A percentile compares a stretch with the other conserved stretches of the same genome.
phyloP scores from a whole-genome alignment of 2,888 invertebrate species.

The Melanostoma mellinum region DNA sequence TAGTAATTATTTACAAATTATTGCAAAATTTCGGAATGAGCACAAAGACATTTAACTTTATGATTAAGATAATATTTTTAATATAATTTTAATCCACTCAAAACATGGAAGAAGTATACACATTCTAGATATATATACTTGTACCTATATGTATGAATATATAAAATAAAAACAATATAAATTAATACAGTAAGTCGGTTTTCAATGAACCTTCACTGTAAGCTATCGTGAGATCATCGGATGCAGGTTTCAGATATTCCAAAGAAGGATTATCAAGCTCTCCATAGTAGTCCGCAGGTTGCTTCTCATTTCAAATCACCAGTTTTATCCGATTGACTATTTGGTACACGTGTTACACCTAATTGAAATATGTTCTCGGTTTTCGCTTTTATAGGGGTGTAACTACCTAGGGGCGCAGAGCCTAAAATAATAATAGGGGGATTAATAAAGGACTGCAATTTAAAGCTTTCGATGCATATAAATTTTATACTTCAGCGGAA shows the following conservation, averaged over 20 bases:
- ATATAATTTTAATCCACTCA: background rate
- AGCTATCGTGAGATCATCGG: conserved; percentile 80
- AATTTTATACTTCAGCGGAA: conserved; percentile 11
- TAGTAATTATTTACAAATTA: conserved; percentile 61
- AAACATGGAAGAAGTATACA: no score
- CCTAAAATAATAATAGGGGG: conserved; percentile 76
- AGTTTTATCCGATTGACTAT: conserved; percentile 41
- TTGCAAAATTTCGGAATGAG: conserved; percentile 52
- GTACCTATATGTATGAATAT: background rate
- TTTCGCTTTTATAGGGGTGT: conserved; percentile 91
- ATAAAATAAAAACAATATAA: conserved; percentile 1
- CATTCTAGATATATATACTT: no score
- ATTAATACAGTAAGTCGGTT: conserved; percentile 81
- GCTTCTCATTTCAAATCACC: conserved; percentile 26
- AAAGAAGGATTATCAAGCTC: conserved; percentile 50
- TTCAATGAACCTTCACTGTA: conserved; percentile 82
- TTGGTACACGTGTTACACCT: conserved; percentile 87
- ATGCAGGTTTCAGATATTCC: conserved; percentile 78
- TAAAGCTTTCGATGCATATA: background rate
- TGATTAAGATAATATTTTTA: background rate
- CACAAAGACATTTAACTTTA: conserved; percentile 35
- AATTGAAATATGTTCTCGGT: conserved; percentile 88
- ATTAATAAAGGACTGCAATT: conserved; percentile 20
- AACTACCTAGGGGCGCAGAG: conserved; percentile 89
- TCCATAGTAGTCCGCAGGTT: conserved; percentile 25